Percentiles rank a stretch among this genome's conserved stretches.
These are phyloP conservation scores for Protomyctophum bolini DNA, from an alignment of 2,113 vertebrate species.

Conservation along the genomic window DNA sequence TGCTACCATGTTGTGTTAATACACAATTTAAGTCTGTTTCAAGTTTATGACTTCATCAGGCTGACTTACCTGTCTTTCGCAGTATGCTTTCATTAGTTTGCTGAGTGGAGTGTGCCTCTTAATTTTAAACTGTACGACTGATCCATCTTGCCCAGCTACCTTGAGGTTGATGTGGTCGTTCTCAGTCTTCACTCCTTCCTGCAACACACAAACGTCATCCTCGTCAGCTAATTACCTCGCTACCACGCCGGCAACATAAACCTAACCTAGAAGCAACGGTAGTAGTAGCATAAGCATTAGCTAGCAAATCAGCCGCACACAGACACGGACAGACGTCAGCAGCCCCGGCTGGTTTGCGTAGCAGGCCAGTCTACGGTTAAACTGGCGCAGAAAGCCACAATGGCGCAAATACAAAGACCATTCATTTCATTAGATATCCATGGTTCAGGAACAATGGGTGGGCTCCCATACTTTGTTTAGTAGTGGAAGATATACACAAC, in stretches of 20 bases:
- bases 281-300: background rate
- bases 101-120: constrained; percentile 88
- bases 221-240: background rate
- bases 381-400: constrained; percentile 71
- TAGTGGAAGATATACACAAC: fast-evolving
- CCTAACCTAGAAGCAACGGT: too few species aligned
- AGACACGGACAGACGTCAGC: background rate
- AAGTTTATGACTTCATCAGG: background rate
- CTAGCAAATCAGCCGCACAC: background rate
- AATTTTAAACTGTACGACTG: constrained; percentile 90
- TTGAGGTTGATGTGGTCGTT: constrained; percentile 92
- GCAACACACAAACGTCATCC: constrained; percentile 29
- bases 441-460: too few species aligned
- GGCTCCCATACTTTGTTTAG: fast-evolving
- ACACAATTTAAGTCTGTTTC: background rate
- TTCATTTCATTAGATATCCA: constrained; percentile 27
- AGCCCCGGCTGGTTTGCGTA: constrained; percentile 47
- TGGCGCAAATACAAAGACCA: constrained; percentile 63
- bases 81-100: constrained; percentile 93
- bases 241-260: background rate
- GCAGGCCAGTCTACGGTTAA: constrained; percentile 46
- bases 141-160: constrained; percentile 89
- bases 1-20: too few species aligned
- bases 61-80: constrained; percentile 85
- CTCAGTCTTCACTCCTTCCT: constrained; percentile 90